Evolutionary conservation across 2,888 invertebrate species (phyloP).

Genomic region (Xestia c-nigrum): DNA sequence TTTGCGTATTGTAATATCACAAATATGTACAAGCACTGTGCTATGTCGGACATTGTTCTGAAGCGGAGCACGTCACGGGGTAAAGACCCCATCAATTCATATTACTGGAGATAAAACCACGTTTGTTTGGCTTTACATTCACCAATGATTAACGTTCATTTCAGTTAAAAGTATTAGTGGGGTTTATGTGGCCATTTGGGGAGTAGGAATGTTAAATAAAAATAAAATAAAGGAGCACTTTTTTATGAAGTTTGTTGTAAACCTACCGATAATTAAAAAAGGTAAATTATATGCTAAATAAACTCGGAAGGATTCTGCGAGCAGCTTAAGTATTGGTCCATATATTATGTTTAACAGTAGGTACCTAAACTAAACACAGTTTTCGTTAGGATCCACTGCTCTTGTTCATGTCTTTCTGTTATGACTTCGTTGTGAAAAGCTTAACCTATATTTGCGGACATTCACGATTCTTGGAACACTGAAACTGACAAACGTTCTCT

Average conservation of each 20-base stretch:
- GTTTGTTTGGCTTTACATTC: constrained; percentile 40
- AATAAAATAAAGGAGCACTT: not conserved
- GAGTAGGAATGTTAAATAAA: not conserved
- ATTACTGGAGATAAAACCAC: constrained; percentile 34
- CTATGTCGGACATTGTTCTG: not conserved
- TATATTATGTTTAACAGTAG: not conserved
- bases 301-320: not conserved
- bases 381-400: not conserved
- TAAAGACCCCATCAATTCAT: constrained; percentile 50
- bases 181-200: constrained; percentile 7
- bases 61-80: constrained; percentile 4
- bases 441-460: constrained; percentile 31
- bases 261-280: not conserved
- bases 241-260: not conserved
- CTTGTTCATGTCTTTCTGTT: constrained; percentile 11
- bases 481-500: too few species aligned
- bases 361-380: not conserved
- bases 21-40: constrained; percentile 9
- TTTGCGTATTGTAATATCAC: not conserved
- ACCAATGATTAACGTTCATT: constrained; percentile 25
- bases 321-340: too few species aligned
- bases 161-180: constrained; percentile 4
- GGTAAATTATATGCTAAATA: not conserved
- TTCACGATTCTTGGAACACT: constrained; percentile 7
- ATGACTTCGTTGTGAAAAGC: constrained; percentile 19